Evolutionary conservation across 2,797 vertebrate species (phyloP).

Genomic region (Macropodus opercularis): DNA sequence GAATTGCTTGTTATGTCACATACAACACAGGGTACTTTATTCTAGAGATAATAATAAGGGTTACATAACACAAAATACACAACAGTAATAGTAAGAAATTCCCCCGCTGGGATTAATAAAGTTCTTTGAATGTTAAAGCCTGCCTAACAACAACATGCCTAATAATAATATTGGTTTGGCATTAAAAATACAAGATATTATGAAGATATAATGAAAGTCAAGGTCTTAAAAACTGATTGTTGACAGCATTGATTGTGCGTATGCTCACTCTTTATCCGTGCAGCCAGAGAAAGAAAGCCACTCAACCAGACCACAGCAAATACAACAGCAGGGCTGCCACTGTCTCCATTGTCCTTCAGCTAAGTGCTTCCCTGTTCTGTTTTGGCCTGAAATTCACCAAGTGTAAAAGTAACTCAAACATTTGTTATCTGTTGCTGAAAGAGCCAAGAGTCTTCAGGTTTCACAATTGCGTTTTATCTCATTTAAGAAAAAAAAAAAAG

Average conservation of each 20-base stretch:
- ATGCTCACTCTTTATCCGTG: conserved; percentile 19
- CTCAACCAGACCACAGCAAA: conserved; percentile 44
- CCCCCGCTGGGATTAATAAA: not conserved
- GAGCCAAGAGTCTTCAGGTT: conserved; percentile 41
- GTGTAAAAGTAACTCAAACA: conserved; percentile 54
- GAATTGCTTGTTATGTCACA: conserved; percentile 44
- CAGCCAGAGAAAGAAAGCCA: conserved; percentile 34
- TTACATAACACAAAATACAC: conserved; percentile 8
- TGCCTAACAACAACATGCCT: conserved; percentile 15
- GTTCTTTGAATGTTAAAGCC: not conserved
- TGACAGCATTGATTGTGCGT: conserved; percentile 5
- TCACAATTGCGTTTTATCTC: conserved; percentile 24
- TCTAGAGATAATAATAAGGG: conserved; percentile 28
- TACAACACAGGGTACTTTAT: conserved; percentile 5
- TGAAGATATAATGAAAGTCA: too few species aligned
- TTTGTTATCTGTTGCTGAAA: conserved; percentile 48
- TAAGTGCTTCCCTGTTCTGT: conserved; percentile 44
- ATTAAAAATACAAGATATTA: too few species aligned
- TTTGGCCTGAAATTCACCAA: conserved; percentile 37
- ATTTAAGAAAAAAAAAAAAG: conserved; percentile 46
- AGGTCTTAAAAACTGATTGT: too few species aligned
- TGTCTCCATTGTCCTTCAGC: conserved; percentile 32
- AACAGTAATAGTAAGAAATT: not conserved
- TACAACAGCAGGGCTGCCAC: conserved; percentile 29
- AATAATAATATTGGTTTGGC: conserved; percentile 11